Conservation (phyloP, 1,140 invertebrate genomes). For the Scaptomyza pallida region DNA sequence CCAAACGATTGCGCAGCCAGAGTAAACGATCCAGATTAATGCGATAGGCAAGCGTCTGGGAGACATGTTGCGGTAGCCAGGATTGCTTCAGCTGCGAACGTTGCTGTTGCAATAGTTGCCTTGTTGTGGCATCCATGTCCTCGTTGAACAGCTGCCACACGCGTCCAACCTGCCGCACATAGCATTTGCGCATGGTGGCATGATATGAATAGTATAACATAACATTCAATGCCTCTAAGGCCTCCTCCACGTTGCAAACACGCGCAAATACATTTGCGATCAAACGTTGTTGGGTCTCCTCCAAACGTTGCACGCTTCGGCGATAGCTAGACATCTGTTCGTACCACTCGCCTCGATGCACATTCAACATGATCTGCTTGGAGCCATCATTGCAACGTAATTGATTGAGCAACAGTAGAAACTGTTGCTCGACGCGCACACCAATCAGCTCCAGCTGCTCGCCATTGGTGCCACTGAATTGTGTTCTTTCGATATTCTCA, state of each 20-base stretch:
- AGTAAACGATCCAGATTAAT: conserved; percentile 68
- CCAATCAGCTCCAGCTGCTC: conserved; percentile 89
- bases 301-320: conserved; percentile 87
- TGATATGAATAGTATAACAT: conserved; percentile 89
- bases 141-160: conserved; percentile 90
- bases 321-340: conserved; percentile 65
- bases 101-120: conserved; percentile 87
- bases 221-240: conserved; percentile 88
- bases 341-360: conserved; percentile 86
- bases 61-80: conserved; percentile 88
- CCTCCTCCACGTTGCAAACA: conserved; percentile 89
- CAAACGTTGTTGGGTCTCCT: conserved; percentile 89
- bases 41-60: conserved; percentile 78
- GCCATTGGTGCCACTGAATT: conserved; percentile 88
- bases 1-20: conserved; percentile 59
- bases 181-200: conserved; percentile 87
- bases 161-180: conserved; percentile 87
- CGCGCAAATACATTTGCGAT: conserved; percentile 88
- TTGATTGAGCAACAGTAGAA: conserved; percentile 87
- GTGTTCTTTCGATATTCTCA: conserved; percentile 85
- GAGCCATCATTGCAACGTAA: conserved; percentile 86
- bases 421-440: conserved; percentile 90
- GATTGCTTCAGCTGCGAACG: conserved; percentile 86
- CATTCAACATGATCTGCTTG: conserved; percentile 88
- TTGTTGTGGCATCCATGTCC: conserved; percentile 90